Evolutionary conservation across 2,888 invertebrate species (phyloP).

Genomic region (Leistus spinibarbis): DNA sequence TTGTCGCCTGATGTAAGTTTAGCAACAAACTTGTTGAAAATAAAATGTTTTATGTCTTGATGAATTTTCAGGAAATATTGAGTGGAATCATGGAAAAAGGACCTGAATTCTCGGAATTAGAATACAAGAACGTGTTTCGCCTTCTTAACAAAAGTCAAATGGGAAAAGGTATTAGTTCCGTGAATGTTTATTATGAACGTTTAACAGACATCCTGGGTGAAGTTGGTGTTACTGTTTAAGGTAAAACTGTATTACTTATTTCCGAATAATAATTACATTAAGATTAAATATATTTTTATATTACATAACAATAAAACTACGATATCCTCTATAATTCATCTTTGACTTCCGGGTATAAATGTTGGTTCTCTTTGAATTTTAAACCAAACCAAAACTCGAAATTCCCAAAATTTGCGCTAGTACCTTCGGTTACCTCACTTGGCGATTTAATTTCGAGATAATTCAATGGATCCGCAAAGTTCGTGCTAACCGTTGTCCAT

Average conservation of each 20-base stretch:
- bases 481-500: constrained; percentile 25
- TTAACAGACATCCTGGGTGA: constrained; percentile 85
- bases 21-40: neutral
- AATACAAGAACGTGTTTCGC: constrained; percentile 85
- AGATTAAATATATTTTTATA: neutral
- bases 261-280: neutral
- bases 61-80: constrained; percentile 74
- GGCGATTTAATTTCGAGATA: constrained; percentile 63
- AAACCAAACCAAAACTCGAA: constrained; percentile 67
- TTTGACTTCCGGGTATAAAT: constrained; percentile 51
- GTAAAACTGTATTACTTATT: neutral
- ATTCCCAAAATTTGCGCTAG: constrained; percentile 61
- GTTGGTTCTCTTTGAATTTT: constrained; percentile 65
- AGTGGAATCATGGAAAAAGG: constrained; percentile 84
- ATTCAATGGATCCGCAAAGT: constrained; percentile 54
- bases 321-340: constrained; percentile 59
- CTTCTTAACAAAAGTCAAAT: constrained; percentile 70
- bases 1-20: constrained; percentile 77
- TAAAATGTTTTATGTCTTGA: neutral
- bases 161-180: constrained; percentile 61
- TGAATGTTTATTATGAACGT: constrained; percentile 74
- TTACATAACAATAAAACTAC: neutral
- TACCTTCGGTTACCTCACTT: constrained; percentile 57
- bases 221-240: constrained; percentile 79
- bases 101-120: constrained; percentile 84